Evolutionary conservation across 2,113 vertebrate species (phyloP).

Genomic region (Limanda limanda): DNA sequence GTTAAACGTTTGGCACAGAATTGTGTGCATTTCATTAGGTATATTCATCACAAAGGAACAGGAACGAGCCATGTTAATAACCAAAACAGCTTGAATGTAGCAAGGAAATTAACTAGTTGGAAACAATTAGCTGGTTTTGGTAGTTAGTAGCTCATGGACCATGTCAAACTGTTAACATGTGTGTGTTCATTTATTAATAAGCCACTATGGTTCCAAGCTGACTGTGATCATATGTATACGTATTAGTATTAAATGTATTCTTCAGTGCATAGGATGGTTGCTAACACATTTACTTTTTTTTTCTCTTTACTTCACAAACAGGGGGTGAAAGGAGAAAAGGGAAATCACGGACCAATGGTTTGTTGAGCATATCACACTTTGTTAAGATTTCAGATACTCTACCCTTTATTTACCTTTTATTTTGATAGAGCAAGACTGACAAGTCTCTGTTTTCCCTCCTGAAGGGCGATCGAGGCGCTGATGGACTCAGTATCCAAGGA

Average conservation of each 20-base stretch:
- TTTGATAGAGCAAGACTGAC: not conserved
- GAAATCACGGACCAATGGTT: conserved; percentile 87
- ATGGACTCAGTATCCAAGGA: conserved; percentile 84
- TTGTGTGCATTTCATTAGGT: too few species aligned
- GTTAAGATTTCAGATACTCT: not conserved
- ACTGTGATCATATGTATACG: too few species aligned
- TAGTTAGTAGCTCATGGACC: too few species aligned
- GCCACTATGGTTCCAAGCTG: too few species aligned
- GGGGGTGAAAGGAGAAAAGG: conserved; percentile 91
- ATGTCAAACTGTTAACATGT: too few species aligned
- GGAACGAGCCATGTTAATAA: too few species aligned
- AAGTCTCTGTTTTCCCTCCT: conserved; percentile 7
- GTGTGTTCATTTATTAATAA: too few species aligned
- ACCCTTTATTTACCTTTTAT: not conserved
- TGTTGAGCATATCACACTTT: not conserved
- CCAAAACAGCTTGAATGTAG: too few species aligned
- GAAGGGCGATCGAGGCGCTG: conserved; percentile 88
- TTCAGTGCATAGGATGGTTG: not conserved
- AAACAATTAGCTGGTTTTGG: too few species aligned
- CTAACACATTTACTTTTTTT: not conserved
- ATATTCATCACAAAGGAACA: too few species aligned
- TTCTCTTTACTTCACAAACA: conserved; percentile 58
- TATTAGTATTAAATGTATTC: not conserved
- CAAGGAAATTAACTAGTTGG: too few species aligned
- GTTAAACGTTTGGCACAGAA: too few species aligned